These are phyloP conservation scores for Otis tarda DNA, from an alignment of 2,113 vertebrate species.

Conservation along the genomic window DNA sequence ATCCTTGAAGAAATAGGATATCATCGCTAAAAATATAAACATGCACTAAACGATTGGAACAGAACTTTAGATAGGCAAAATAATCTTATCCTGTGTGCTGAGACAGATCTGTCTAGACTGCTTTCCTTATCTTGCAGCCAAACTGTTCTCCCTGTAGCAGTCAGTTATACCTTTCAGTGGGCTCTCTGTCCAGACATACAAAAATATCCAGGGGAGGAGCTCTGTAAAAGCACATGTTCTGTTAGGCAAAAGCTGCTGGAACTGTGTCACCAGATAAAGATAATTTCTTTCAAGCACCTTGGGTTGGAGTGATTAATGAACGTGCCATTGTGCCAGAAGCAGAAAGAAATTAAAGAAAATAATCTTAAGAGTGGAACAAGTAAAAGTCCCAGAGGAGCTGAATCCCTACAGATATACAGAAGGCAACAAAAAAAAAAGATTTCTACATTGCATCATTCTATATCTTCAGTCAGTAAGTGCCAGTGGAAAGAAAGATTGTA, in stretches of 20 bases:
- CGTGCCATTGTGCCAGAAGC: neutral
- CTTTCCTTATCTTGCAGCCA: slow-evolving; percentile 33
- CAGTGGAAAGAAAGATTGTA: neutral
- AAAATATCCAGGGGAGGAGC: neutral
- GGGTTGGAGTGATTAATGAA: neutral
- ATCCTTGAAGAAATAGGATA: slow-evolving; percentile 23
- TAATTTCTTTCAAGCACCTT: neutral
- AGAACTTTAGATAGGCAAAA: slow-evolving; percentile 24
- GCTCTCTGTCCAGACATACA: neutral
- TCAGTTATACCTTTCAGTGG: neutral
- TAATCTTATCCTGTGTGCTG: slow-evolving; percentile 1
- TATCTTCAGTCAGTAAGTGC: neutral
- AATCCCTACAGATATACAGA: neutral
- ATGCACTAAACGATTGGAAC: neutral
- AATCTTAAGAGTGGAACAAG: neutral
- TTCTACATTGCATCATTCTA: neutral
- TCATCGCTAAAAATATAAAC: slow-evolving; percentile 17
- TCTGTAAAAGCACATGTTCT: neutral
- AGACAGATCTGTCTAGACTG: slow-evolving; percentile 28
- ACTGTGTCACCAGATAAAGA: neutral
- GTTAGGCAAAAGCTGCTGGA: neutral
- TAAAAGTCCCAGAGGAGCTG: neutral
- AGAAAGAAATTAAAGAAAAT: slow-evolving; percentile 19
- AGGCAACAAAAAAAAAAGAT: neutral
- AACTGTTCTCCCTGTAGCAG: neutral